Evolutionary conservation across 2,888 invertebrate species (phyloP).

Genomic region (Leptinotarsa tumamoca): DNA sequence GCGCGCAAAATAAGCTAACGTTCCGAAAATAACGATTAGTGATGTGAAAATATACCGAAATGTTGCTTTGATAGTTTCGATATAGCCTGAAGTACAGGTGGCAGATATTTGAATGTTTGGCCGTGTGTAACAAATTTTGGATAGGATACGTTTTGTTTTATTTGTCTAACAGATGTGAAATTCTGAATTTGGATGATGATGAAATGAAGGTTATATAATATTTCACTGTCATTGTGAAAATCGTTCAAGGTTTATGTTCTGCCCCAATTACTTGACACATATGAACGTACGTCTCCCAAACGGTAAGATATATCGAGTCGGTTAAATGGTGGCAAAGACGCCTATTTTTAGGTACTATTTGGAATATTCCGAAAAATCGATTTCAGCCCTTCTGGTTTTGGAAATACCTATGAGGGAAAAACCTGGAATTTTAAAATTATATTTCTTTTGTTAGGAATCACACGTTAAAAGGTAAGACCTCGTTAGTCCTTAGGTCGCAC

Average conservation of each 20-base stretch:
- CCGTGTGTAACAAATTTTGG: neutral
- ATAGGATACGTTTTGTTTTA: neutral
- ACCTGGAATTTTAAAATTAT: no score
- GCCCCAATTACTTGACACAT: neutral
- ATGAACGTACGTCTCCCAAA: no score
- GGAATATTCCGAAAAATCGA: no score
- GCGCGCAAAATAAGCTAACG: conserved; percentile 41
- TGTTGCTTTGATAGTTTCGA: conserved; percentile 44
- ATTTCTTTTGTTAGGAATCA: no score
- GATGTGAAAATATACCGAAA: conserved; percentile 45
- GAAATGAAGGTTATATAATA: neutral
- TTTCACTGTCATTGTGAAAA: neutral
- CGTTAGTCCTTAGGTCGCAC: no score
- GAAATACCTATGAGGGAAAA: no score
- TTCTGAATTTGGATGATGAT: neutral
- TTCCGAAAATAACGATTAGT: conserved; percentile 47
- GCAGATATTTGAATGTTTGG: conserved; percentile 36
- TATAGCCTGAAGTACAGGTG: conserved; percentile 48
- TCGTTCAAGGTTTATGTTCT: neutral
- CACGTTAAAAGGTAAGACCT: no score
- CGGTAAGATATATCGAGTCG: neutral
- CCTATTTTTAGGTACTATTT: no score
- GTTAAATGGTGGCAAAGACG: neutral
- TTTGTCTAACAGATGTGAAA: neutral
- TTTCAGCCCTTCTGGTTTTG: no score